These are phyloP conservation scores for Propithecus deckenii DNA, from an alignment of 2,797 vertebrate genomes.

Conservation along the genomic window DNA sequence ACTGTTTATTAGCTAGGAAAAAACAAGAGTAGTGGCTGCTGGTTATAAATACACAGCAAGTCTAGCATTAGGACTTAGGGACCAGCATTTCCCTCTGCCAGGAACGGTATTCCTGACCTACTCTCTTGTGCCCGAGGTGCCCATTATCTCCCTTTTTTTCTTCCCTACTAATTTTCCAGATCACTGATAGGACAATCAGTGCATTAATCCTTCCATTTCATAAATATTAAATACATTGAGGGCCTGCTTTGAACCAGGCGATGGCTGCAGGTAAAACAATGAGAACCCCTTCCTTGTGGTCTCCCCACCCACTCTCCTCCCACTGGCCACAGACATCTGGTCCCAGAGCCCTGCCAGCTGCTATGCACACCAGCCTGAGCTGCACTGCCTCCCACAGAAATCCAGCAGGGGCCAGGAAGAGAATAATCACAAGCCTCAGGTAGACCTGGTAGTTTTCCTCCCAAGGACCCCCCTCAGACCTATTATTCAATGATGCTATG, in stretches of 20 bases:
- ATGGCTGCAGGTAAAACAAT: background rate
- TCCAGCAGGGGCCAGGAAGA: background rate
- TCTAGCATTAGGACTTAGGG: background rate
- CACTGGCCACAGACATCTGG: background rate
- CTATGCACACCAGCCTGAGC: background rate
- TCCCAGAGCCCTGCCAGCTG: background rate
- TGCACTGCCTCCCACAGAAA: background rate
- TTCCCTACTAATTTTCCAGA: background rate
- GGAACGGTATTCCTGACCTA: background rate
- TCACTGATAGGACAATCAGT: background rate
- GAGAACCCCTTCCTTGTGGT: background rate
- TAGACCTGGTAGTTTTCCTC: background rate
- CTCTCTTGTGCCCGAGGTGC: background rate
- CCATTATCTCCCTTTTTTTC: background rate
- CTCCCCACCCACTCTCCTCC: background rate
- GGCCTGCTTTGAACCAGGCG: background rate
- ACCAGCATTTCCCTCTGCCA: background rate
- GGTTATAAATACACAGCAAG: background rate
- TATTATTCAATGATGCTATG: background rate
- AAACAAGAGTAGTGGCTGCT: background rate
- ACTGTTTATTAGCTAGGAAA: background rate
- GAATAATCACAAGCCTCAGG: background rate
- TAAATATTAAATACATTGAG: background rate
- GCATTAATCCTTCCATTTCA: background rate
- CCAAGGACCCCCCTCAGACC: background rate